Percentiles rank a stretch among this genome's conserved stretches.
phyloP scores from a whole-genome alignment of 2,888 invertebrate genomes.

The Ectobius pallidus region DNA sequence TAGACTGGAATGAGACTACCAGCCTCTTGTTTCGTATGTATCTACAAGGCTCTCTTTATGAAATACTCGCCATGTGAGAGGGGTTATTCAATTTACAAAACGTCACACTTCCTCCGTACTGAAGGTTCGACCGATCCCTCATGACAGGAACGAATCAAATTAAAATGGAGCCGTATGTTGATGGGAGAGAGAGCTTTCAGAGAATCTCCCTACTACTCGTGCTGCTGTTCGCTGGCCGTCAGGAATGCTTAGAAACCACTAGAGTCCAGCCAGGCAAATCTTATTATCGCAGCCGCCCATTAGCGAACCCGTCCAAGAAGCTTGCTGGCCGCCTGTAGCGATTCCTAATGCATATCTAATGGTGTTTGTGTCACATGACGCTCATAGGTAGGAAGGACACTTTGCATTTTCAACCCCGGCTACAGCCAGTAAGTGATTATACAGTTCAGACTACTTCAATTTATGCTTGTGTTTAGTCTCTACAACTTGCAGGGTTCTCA shows the following conservation, averaged over 20 bases:
- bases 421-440: too few species aligned
- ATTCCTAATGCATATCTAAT: conserved; percentile 39
- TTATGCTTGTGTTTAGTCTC: too few species aligned
- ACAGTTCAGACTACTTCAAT: too few species aligned
- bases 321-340: background rate
- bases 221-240: conserved; percentile 23
- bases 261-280: conserved; percentile 26
- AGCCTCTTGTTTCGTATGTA: background rate
- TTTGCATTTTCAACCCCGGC: too few species aligned
- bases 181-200: conserved; percentile 21
- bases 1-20: background rate
- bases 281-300: conserved; percentile 32
- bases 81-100: conserved; percentile 27
- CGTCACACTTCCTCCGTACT: conserved; percentile 24
- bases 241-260: conserved; percentile 32
- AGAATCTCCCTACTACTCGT: background rate
- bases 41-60: conserved; percentile 23
- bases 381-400: too few species aligned
- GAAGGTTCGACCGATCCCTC: conserved; percentile 26
- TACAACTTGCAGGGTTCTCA: too few species aligned
- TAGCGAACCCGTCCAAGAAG: conserved; percentile 22
- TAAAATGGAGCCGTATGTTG: conserved; percentile 31
- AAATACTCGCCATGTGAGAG: background rate
- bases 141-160: conserved; percentile 39
- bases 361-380: conserved; percentile 29